phyloP scores from a whole-genome alignment of 1,140 invertebrate genomes.

The Anthonomus grandis region DNA sequence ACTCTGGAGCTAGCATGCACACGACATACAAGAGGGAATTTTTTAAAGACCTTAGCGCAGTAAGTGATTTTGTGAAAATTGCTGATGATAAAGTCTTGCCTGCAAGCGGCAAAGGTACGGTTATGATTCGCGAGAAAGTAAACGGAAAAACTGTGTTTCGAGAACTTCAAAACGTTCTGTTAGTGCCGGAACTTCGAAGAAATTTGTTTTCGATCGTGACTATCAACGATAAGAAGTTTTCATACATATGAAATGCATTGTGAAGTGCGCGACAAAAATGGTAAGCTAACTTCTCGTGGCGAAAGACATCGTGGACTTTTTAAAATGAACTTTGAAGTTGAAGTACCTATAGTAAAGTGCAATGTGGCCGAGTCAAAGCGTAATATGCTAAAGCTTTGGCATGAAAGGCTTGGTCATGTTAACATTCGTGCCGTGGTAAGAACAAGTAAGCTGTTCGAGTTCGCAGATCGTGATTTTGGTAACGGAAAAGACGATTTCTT shows the following conservation, averaged over 20 bases:
- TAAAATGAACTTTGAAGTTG: conserved; percentile 1
- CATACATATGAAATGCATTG: not conserved
- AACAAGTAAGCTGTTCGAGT: not conserved
- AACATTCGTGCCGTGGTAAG: conserved; percentile 13
- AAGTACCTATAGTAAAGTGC: not conserved
- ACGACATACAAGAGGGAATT: not conserved
- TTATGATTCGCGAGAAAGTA: not conserved
- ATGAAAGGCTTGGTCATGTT: conserved; percentile 34
- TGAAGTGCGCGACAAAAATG: conserved; percentile 1
- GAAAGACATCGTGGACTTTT: not conserved
- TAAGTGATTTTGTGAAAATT: conserved; percentile 1
- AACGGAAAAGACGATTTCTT: conserved; percentile 4
- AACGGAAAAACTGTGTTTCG: no score
- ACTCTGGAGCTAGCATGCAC: conserved; percentile 17
- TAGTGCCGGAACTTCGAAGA: not conserved
- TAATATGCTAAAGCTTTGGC: conserved; percentile 11
- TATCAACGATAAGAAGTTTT: conserved; percentile 8
- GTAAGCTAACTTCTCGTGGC: not conserved
- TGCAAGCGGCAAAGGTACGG: not conserved
- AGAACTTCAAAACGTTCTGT: conserved; percentile 8
- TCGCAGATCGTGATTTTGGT: no score
- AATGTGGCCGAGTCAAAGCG: conserved; percentile 9
- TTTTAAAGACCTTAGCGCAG: not conserved
- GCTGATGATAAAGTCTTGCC: not conserved
- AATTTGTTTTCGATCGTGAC: no score